Base-by-base conservation (phyloP, 2,888 invertebrate genomes). In the Erpobdella octoculata region DNA sequence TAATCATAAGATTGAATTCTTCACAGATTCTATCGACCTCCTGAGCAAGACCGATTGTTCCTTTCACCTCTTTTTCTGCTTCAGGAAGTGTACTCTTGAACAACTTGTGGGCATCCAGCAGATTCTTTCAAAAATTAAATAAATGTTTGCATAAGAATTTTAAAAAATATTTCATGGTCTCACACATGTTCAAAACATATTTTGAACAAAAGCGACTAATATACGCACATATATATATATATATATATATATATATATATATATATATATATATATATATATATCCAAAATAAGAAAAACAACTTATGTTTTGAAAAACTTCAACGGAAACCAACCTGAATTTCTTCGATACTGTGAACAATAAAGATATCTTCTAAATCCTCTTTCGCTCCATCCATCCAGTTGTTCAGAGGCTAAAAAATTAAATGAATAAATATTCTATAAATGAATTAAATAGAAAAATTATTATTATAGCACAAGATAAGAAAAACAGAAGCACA, bases 331-430 rank as follows among this genome's bases (percentile, higher is more conserved):
- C 62, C 6, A 70, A 83, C 84, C 84, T 96, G 94, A 81, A 99
- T 97, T 86, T 99, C 98, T 82, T 97, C 95, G 87, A 97, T 93
- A 76, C 96, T 96, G 85, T 98, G 97, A 38, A 98, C 98, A 84
- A 99, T 98, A 86, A 99, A 98, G 91, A 98, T 95, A 84, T 99
- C 98, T 76, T 96, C 93, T 76, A 99, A 87, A 85, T 99, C 98
- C 86, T 99, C 98, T 81, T 97, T 90, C 38, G 98, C 97, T 78
- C 97, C 97, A 84, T 99, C 98, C 86, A 99, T 86, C 95, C 95
- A 95, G 87, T 95, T 95, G 87, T 95, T 94, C 88, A 99, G 99
- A 68, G 98, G 98, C 74, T 74, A 64, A 25, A 36, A 58, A 21
- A 18, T 35, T 48, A 12, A 25, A 68, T 33, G n/a, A 62, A 35